Conservation (phyloP, 1,140 invertebrate genomes). For the Diorhabda sublineata region DNA sequence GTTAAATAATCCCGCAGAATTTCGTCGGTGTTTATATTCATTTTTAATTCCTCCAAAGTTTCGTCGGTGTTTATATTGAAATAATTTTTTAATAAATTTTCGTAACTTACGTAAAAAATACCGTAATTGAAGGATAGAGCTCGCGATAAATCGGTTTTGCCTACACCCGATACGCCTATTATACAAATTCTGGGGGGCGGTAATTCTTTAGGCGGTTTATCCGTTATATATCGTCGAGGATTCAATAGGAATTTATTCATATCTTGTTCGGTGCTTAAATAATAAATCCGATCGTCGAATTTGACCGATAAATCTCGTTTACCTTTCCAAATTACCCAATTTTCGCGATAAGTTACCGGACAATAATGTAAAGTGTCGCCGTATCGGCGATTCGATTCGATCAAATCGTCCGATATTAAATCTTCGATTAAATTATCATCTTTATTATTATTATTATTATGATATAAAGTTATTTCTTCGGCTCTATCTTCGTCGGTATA, state of each 20-base stretch:
- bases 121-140: slow-evolving; percentile 52
- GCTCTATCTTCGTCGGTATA: slow-evolving; percentile 36
- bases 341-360: slow-evolving; percentile 50
- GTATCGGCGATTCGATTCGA: slow-evolving; percentile 46
- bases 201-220: slow-evolving; percentile 45
- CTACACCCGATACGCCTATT: slow-evolving; percentile 50
- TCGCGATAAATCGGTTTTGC: slow-evolving; percentile 51
- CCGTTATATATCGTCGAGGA: slow-evolving; percentile 46
- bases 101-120: slow-evolving; percentile 51
- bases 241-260: slow-evolving; percentile 48
- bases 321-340: slow-evolving; percentile 55
- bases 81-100: slow-evolving; percentile 29
- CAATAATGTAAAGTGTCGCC: slow-evolving; percentile 56
- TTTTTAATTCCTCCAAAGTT: slow-evolving; percentile 9
- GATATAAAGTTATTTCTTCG: slow-evolving; percentile 30
- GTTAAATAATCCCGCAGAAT: slow-evolving; percentile 46
- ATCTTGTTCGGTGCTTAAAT: slow-evolving; percentile 48
- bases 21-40: slow-evolving; percentile 4
- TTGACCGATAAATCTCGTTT: slow-evolving; percentile 50
- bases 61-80: slow-evolving; percentile 7
- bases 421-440: slow-evolving; percentile 36
- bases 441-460: slow-evolving; percentile 29
- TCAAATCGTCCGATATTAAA: slow-evolving; percentile 36
- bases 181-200: slow-evolving; percentile 54
- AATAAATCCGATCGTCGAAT: slow-evolving; percentile 52